These are phyloP conservation scores for Byasa hedistus DNA, from an alignment of 2,888 invertebrate species.

Conservation along the genomic window DNA sequence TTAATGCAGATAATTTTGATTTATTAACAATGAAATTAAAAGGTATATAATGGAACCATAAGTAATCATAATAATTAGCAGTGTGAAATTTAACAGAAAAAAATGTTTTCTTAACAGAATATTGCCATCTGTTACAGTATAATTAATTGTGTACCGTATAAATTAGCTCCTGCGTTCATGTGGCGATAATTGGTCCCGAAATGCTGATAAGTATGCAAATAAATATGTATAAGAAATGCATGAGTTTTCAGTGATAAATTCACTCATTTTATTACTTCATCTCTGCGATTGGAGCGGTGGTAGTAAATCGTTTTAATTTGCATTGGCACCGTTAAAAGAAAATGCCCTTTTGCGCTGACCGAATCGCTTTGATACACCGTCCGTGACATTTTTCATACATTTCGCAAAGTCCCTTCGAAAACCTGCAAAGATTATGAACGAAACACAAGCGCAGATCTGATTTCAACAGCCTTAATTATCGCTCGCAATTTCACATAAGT, in stretches of 20 bases:
- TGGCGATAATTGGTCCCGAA: slow-evolving; percentile 7
- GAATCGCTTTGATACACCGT: slow-evolving; percentile 55
- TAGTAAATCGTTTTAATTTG: slow-evolving; percentile 29
- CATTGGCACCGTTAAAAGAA: slow-evolving; percentile 35
- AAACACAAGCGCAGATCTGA: slow-evolving; percentile 47
- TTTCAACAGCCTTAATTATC: slow-evolving; percentile 59
- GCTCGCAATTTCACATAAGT: slow-evolving; percentile 30
- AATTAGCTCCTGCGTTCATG: not conserved
- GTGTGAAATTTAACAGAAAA: too few species aligned
- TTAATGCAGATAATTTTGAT: too few species aligned
- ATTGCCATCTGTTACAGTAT: not conserved
- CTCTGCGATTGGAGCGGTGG: not conserved
- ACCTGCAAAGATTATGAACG: slow-evolving; percentile 59
- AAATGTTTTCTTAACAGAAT: not conserved
- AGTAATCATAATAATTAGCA: too few species aligned
- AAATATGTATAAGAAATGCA: slow-evolving; percentile 9
- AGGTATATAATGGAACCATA: too few species aligned
- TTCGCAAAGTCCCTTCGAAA: slow-evolving; percentile 56
- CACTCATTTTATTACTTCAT: slow-evolving; percentile 20
- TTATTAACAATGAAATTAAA: too few species aligned
- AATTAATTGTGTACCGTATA: not conserved
- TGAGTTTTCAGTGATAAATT: slow-evolving; percentile 24
- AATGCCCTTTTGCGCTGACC: slow-evolving; percentile 55
- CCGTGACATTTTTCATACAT: slow-evolving; percentile 66
- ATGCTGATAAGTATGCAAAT: slow-evolving; percentile 1